phyloP scores from a whole-genome alignment of 64 coral and sea anemone species.

The Orbicella faveolata region DNA sequence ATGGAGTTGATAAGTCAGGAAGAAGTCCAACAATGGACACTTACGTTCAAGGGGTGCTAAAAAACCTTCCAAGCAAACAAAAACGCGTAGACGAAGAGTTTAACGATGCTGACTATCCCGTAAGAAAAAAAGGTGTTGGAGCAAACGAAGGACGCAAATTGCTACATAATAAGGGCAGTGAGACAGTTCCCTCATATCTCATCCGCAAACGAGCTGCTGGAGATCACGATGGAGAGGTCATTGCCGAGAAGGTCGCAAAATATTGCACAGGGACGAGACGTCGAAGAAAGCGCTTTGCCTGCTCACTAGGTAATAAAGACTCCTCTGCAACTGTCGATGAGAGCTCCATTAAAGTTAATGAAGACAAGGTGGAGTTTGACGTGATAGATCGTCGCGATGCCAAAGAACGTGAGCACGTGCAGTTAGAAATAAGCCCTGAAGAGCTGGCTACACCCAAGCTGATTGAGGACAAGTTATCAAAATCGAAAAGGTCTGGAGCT shows the following conservation, averaged over 20 bases:
- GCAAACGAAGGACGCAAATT: neutral
- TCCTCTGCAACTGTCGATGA: neutral
- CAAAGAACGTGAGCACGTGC: neutral
- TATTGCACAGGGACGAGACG: neutral
- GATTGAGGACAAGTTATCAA: constrained; percentile 13
- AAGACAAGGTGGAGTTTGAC: constrained; percentile 35
- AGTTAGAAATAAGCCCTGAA: neutral
- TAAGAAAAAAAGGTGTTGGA: neutral
- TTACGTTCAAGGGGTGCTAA: neutral
- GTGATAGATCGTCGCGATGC: constrained; percentile 26
- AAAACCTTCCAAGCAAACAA: neutral
- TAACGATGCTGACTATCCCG: neutral
- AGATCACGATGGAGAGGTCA: constrained; percentile 31
- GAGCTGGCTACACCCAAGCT: constrained; percentile 39
- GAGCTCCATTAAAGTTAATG: neutral
- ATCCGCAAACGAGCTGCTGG: constrained; percentile 27
- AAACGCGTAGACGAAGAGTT: neutral
- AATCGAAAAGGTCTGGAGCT: constrained; percentile 20
- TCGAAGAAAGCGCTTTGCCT: constrained; percentile 14
- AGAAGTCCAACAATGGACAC: constrained; percentile 15
- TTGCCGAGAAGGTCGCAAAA: neutral
- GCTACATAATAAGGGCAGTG: neutral
- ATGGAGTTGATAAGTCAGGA: constrained; percentile 2
- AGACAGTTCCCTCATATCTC: constrained; percentile 3
- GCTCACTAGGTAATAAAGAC: neutral